These are phyloP conservation scores for Apteryx owenii DNA, from an alignment of 2,113 vertebrate species.

Conservation along the genomic window DNA sequence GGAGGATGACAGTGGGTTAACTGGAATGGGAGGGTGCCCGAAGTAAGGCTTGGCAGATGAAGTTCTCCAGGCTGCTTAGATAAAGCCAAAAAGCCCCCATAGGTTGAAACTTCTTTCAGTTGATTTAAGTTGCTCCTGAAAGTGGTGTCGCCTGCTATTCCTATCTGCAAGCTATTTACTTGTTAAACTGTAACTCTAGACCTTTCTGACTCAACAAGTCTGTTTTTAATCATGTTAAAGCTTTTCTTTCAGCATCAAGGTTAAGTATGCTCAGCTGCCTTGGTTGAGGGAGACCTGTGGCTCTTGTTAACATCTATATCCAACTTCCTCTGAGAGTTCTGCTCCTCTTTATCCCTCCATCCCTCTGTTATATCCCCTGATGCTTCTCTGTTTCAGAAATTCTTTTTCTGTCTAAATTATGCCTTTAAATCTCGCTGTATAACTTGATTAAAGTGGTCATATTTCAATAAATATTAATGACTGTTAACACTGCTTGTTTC, in stretches of 20 bases:
- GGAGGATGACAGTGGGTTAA: background rate
- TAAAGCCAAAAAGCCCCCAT: background rate
- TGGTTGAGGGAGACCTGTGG: background rate
- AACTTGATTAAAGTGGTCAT: background rate
- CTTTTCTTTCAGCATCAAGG: background rate
- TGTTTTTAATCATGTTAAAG: background rate
- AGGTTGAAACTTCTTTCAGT: background rate
- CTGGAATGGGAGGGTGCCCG: background rate
- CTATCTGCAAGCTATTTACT: background rate
- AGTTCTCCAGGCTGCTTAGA: background rate
- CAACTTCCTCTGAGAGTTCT: background rate
- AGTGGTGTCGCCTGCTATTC: background rate
- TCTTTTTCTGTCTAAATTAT: background rate
- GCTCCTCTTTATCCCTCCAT: background rate
- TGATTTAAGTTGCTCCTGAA: background rate
- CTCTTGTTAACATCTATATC: background rate
- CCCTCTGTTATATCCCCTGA: background rate
- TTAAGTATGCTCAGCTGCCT: background rate
- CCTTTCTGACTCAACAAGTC: background rate
- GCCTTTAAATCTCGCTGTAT: background rate
- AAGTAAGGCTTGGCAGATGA: background rate
- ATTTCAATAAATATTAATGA: background rate
- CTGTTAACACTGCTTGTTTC: conserved; percentile 17
- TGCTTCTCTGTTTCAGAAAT: background rate
- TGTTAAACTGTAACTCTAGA: background rate